Evolutionary conservation across 2,113 vertebrate species (phyloP).

Genomic region (Sciurus niger): DNA sequence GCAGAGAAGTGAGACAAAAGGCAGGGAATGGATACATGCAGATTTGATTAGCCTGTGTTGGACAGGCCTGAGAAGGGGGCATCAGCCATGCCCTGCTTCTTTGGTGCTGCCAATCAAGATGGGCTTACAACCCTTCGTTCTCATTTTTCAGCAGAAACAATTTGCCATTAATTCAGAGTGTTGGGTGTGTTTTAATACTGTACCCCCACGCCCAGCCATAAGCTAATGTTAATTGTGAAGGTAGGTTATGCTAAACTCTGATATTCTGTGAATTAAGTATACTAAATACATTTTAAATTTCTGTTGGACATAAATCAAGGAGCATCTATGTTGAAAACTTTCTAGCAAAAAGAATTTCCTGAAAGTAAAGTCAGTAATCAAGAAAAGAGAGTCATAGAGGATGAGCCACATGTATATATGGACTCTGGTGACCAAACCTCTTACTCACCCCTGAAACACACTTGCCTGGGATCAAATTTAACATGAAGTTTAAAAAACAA

Average conservation of each 20-base stretch:
- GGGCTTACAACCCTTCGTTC: too few relatives aligned
- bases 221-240: background rate
- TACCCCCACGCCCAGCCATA: background rate
- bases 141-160: too few relatives aligned
- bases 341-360: background rate
- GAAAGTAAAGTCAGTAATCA: background rate
- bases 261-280: background rate
- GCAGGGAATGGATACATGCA: too few relatives aligned
- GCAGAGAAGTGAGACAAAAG: too few relatives aligned
- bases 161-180: too few relatives aligned
- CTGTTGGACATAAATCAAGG: background rate
- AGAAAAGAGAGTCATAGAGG: background rate
- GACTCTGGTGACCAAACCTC: background rate
- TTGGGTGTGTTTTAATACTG: background rate
- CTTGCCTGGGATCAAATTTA: background rate
- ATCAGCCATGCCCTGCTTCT: too few relatives aligned
- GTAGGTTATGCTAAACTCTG: too few relatives aligned
- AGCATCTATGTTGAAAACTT: background rate
- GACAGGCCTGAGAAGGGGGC: too few relatives aligned
- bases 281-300: background rate
- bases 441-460: background rate
- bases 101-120: too few relatives aligned
- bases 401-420: background rate
- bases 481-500: background rate
- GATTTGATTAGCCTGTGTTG: too few relatives aligned